Base-by-base conservation (phyloP, 2,797 vertebrate genomes). In the Etheostoma nigrum region DNA sequence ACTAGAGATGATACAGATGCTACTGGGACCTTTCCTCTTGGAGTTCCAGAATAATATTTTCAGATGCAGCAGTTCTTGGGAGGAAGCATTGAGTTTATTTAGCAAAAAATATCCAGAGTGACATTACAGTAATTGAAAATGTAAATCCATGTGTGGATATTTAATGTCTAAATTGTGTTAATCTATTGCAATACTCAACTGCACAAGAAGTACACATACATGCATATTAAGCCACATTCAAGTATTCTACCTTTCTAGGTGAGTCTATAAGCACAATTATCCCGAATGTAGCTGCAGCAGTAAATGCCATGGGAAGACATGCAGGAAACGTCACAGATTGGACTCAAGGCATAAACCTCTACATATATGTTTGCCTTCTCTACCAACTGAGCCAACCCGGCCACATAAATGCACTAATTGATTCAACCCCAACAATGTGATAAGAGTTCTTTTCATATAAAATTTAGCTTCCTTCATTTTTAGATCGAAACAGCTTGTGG, bases 391-490 rank as follows among this genome's bases (percentile, higher is more conserved):
- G 33, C 33, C 6, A 8, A 30, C 7, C 33, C 1, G 7, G 33
- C 18, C 69, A 85, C 27, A 84, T 77, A 18, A 78, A 83, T 64
- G 44, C 33, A 77, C 79, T 83, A 79, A 90, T 67, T 74, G 64
- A 82, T 78, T 64, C 62, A 65, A 72, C 66, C 53, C 61, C 19
- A 76, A 69, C 59, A 57, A 52, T 10, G 12, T 65, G 12, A 64
- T 60, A 40, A 72, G 21, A 52, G 25, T 21, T 62, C 27, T 44
- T 58, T 82, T 64, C 5, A 40, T 54, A 25, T 4, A 67, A 25
- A 67, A 82, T 53, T 9, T 69, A 40, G 40, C 1, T 47, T 30
- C 18, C 40, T 62, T 51, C 0, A 10, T 70, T 66, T 30, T 53
- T 61, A 49, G 48, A 16, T 76, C 13, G 6, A 19, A 68, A 51